Evolutionary conservation across 2,888 invertebrate species (phyloP), one percentile per base, ranked within the genome.

Genomic region (Craniophora ligustri): DNA sequence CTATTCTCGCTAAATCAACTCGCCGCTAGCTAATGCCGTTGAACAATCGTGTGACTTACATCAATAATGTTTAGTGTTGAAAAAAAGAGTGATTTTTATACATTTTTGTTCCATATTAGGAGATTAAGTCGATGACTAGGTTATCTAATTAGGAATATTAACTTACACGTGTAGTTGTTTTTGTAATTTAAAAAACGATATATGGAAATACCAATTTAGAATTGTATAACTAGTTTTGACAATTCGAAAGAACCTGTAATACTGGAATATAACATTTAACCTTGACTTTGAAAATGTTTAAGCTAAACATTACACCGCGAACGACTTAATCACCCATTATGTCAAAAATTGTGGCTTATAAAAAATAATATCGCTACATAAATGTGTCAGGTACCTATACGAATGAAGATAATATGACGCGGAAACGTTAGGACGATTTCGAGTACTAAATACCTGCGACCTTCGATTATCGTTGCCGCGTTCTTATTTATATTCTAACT

Each of bases 11-110:
- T 41, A 57, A 59, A 57, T 34, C 63, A 58, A 64, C 53, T 61
- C 62, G 62, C 61, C 61, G 45, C 56, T 64, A 68, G 19, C 49
- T 56, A 56, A 61, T 59, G 74, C 61, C 65, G 57, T 55, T 50
- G 47, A 46, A 61, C 19, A 44, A 58, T 50, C 19, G 61, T 26
- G 31, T 58, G 13, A 21, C 11, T 19, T 34, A 57, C 30, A 50
- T 39, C 16, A 40, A 49, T 19, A n/a, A 56, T 47, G 26, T 48
- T 54, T n/a, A 36, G 30, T 48, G 28, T 60, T 54, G 26, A 5
- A 32, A 58, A n/a, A 31, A 67, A 64, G 60, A 64, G 46, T 36
- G 50, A 38, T 16, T 35, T 30, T 30, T 2, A 8, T 36, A 13
- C 5, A 42, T 19, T 21, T n/a, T 28, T 5, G 3, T 35, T 10